phyloP scores from a whole-genome alignment of 2,888 invertebrate genomes.

The Parnassius apollo region DNA sequence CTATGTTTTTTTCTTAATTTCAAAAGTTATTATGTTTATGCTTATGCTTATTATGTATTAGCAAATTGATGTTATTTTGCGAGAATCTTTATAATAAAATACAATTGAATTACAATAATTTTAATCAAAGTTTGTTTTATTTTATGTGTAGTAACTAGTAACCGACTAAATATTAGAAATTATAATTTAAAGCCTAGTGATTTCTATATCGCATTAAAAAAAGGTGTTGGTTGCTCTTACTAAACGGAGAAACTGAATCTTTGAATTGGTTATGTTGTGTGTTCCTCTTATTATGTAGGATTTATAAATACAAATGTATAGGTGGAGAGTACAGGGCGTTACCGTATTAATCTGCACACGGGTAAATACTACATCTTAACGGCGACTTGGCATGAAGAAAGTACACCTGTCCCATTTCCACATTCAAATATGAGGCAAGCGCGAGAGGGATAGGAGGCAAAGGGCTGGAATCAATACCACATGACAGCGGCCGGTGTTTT shows the following conservation, averaged over 20 bases:
- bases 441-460: conserved; percentile 48
- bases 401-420: conserved; percentile 29
- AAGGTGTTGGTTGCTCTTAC: too few relatives aligned
- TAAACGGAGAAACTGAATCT: background rate
- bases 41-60: too few relatives aligned
- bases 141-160: too few relatives aligned
- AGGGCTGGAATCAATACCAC: conserved; percentile 73
- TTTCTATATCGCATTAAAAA: too few relatives aligned
- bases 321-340: conserved; percentile 33
- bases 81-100: too few relatives aligned
- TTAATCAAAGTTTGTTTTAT: too few relatives aligned
- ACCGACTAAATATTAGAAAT: too few relatives aligned
- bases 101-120: too few relatives aligned
- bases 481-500: conserved; percentile 69
- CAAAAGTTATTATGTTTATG: too few relatives aligned
- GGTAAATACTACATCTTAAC: conserved; percentile 37
- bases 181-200: too few relatives aligned
- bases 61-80: too few relatives aligned
- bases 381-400: conserved; percentile 31
- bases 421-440: conserved; percentile 25
- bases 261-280: background rate
- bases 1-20: too few relatives aligned
- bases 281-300: conserved; percentile 2
- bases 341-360: conserved; percentile 40
- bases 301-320: conserved; percentile 9